phyloP scores from a whole-genome alignment of 2,888 invertebrate genomes.

The Mythimna ferrago region DNA sequence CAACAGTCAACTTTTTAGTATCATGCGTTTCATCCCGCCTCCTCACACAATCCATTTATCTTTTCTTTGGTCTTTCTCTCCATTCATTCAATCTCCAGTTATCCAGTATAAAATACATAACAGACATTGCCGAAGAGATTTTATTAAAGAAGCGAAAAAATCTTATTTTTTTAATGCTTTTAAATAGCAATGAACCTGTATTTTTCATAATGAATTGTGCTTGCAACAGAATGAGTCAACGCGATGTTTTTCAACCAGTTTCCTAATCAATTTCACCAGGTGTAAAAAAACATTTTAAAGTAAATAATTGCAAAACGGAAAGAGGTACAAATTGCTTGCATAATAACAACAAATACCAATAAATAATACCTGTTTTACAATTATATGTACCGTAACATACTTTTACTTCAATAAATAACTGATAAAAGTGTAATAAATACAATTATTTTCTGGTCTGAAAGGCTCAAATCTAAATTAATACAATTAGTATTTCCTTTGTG shows the following conservation, averaged over 20 bases:
- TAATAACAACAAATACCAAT: background rate
- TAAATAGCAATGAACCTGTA: background rate
- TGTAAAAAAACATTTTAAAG: background rate
- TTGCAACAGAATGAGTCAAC: background rate
- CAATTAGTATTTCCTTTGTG: slow-evolving; percentile 55
- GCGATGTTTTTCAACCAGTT: slow-evolving; percentile 17
- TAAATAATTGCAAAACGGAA: slow-evolving; percentile 2
- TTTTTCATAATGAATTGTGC: slow-evolving; percentile 7
- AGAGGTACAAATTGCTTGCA: slow-evolving; percentile 17
- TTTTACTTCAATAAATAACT: slow-evolving; percentile 30
- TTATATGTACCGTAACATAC: slow-evolving; percentile 21
- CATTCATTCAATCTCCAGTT: too few species aligned
- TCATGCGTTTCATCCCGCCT: too few species aligned
- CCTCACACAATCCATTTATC: too few species aligned
- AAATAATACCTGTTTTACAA: slow-evolving; percentile 12
- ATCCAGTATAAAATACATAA: too few species aligned
- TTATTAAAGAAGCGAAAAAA: background rate
- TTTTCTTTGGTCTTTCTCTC: too few species aligned
- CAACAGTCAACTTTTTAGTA: too few species aligned
- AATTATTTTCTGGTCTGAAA: slow-evolving; percentile 24
- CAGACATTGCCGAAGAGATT: background rate
- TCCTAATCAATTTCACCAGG: slow-evolving; percentile 2
- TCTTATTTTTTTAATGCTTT: too few species aligned
- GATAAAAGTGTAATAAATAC: slow-evolving; percentile 29
- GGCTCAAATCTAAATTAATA: slow-evolving; percentile 51